Evolutionary conservation across 2,113 vertebrate species (phyloP), one percentile per base, ranked within the genome.

Genomic region (Percina caprodes): DNA sequence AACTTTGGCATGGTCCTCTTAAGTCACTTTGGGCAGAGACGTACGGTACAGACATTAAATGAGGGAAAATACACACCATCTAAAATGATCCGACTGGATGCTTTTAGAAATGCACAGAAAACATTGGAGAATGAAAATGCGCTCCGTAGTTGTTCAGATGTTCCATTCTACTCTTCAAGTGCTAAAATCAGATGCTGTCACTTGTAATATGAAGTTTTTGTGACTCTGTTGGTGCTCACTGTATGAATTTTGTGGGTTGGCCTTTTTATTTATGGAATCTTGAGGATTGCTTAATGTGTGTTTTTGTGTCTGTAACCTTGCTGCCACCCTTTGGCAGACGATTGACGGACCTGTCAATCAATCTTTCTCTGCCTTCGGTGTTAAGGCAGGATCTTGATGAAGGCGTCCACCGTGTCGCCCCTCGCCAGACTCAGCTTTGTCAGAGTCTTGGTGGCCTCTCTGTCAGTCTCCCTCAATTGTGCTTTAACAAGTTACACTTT

Each of bases 401-500:
- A 80, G 70, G 61, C 24, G 39, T 85, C 74, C 61, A 79, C 72
- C 79, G 48, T 63, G 81, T 61, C 35, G 18, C 13, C 56, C 74
- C 35, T 80, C 10, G 35, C 61, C 72, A 42, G 60, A 69, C 42
- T 75, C n/a, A 0, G 88, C 6, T 68, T 80, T 70, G 73, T 73
- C 62, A 24, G 86, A 78, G 78, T 48, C 82, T 92, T 89, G 86
- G 80, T 92, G 91, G 85, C 88, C 88, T 93, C 91, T 91, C 71
- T 79, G 74, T 86, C 75, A 55, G 72, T 92, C 90, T 95, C 94
- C 95, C 94, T 93, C 90, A 92, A 92, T 95, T 94, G 95, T 96
- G 95, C 95, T 96, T 96, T 96, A 91, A 85, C 74, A 89, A 94
- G 95, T 95, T 94, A 96, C 94, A 96, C 93, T 97, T 96, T 95